phyloP scores from a whole-genome alignment of 2,797 vertebrate species.

The Schizopygopsis pylzovi region DNA sequence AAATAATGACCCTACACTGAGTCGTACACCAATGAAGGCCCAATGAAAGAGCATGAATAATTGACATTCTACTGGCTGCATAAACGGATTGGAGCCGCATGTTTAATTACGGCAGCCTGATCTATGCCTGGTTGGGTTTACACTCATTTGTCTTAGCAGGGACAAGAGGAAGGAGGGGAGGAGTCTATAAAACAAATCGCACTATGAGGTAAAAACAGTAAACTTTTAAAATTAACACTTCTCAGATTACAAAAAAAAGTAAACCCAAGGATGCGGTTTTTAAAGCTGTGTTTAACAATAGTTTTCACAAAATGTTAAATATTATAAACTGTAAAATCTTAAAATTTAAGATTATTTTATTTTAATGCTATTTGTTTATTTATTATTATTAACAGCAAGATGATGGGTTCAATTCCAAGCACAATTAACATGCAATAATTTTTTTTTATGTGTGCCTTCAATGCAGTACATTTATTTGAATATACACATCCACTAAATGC shows the following conservation, averaged over 20 bases:
- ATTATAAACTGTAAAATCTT: background rate
- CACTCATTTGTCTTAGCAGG: constrained; percentile 37
- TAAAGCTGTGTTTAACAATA: background rate
- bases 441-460: background rate
- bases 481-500: background rate
- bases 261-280: background rate
- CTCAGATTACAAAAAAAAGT: background rate
- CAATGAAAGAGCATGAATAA: constrained; percentile 56
- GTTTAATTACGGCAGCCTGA: constrained; percentile 55
- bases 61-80: constrained; percentile 27
- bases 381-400: background rate
- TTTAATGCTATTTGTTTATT: too few relatives aligned
- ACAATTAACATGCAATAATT: background rate
- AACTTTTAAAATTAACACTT: background rate
- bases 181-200: background rate
- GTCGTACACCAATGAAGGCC: constrained; percentile 54
- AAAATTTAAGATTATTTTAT: too few relatives aligned
- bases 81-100: constrained; percentile 45
- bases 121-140: constrained; percentile 36
- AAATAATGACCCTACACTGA: constrained; percentile 37
- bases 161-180: background rate
- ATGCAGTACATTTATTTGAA: background rate
- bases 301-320: background rate
- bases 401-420: background rate
- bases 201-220: background rate